Percentiles rank a stretch among this genome's conserved stretches.
Evolutionary conservation across 2,797 vertebrate genomes (phyloP).

Genomic region (Falco cherrug): DNA sequence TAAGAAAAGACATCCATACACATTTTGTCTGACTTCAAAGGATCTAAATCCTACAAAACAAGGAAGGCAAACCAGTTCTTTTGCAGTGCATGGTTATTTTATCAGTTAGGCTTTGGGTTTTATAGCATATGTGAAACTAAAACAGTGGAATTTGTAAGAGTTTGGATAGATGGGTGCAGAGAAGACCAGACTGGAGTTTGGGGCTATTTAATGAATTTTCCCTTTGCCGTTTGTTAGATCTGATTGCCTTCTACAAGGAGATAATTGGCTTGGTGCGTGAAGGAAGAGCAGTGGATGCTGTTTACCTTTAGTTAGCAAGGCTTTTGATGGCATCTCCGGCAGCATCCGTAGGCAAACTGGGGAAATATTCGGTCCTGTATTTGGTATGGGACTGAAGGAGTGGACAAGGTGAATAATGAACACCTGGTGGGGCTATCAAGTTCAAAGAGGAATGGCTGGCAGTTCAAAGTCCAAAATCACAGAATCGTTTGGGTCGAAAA

Average conservation of each 20-base stretch:
- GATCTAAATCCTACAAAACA: neutral
- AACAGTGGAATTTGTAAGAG: neutral
- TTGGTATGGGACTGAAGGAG: neutral
- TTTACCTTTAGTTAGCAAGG: neutral
- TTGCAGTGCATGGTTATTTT: neutral
- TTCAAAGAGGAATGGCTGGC: neutral
- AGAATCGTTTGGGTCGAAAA: neutral
- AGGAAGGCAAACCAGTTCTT: neutral
- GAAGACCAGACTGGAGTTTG: neutral
- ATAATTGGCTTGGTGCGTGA: neutral
- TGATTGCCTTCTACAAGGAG: neutral
- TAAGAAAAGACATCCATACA: neutral
- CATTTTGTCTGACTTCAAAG: constrained; percentile 26
- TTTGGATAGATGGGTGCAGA: neutral
- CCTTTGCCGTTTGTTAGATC: neutral
- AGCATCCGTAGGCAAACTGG: neutral
- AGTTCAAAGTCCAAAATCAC: neutral
- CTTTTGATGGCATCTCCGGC: neutral
- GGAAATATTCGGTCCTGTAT: neutral
- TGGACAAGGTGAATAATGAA: neutral
- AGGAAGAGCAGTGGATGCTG: neutral
- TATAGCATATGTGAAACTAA: neutral
- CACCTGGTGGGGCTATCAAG: neutral
- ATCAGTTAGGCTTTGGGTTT: neutral
- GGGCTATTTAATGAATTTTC: neutral